Conservation (phyloP, 2,888 invertebrate species). For the Drosophila kuntzei region DNA sequence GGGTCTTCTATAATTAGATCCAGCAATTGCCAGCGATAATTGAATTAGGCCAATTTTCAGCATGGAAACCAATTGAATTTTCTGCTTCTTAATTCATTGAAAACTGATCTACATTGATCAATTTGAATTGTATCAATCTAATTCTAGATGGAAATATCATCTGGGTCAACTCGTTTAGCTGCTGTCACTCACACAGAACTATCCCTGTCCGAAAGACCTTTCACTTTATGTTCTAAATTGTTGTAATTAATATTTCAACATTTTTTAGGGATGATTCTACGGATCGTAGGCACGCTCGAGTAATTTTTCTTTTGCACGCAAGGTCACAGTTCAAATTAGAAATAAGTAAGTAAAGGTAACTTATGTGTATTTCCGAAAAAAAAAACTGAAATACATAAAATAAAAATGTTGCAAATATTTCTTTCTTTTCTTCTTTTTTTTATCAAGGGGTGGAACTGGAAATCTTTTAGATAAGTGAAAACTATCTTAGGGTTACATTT, state of each 20-base stretch:
- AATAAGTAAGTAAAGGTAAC: constrained; percentile 40
- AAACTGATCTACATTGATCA: constrained; percentile 26
- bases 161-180: constrained; percentile 40
- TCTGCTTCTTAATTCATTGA: constrained; percentile 4
- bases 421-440: constrained; percentile 35
- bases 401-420: constrained; percentile 55
- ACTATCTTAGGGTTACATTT: constrained; percentile 14
- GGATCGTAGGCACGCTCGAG: constrained; percentile 56
- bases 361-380: constrained; percentile 38
- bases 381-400: constrained; percentile 43
- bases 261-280: constrained; percentile 48
- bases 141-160: constrained; percentile 3
- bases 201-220: constrained; percentile 26
- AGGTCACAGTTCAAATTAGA: constrained; percentile 66
- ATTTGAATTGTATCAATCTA: constrained; percentile 10
- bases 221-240: constrained; percentile 32
- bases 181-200: not conserved
- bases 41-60: constrained; percentile 56
- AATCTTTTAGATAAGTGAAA: constrained; percentile 34
- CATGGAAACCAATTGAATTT: constrained; percentile 13
- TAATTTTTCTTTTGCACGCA: constrained; percentile 60
- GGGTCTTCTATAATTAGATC: constrained; percentile 59
- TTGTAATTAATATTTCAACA: constrained; percentile 69
- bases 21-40: constrained; percentile 50
- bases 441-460: constrained; percentile 66